phyloP scores from a whole-genome alignment of 2,113 vertebrate species.

The Cyprinodon brontotheroides region DNA sequence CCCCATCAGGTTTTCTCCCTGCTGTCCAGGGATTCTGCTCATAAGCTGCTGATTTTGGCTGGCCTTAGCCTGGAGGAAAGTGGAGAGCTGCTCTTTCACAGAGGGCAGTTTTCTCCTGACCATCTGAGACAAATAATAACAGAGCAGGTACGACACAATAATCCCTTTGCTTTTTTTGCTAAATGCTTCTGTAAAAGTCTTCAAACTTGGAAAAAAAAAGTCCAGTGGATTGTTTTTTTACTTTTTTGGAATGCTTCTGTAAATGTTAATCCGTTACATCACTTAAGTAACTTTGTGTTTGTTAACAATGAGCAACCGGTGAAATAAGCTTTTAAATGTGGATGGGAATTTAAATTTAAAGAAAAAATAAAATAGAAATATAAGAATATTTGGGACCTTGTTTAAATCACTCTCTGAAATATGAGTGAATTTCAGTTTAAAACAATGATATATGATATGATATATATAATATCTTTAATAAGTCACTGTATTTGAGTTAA shows the following conservation, averaged over 20 bases:
- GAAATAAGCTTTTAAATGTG: not conserved
- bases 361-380: not conserved
- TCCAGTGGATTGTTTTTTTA: too few species aligned
- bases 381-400: too few species aligned
- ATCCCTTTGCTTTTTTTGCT: not conserved
- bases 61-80: constrained; percentile 89
- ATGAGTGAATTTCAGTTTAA: too few species aligned
- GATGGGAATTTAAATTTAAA: not conserved
- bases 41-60: constrained; percentile 91
- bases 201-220: too few species aligned
- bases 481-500: too few species aligned
- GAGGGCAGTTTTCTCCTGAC: constrained; percentile 84
- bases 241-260: not conserved
- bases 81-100: constrained; percentile 89
- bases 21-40: constrained; percentile 83
- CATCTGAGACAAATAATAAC: constrained; percentile 89
- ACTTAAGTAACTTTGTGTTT: not conserved
- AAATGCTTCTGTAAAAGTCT: not conserved
- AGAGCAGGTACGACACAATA: constrained; percentile 80
- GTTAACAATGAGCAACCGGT: not conserved
- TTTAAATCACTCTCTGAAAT: too few species aligned
- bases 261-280: not conserved
- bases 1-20: constrained; percentile 84
- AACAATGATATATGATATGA: too few species aligned
- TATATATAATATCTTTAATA: too few species aligned